Evolutionary conservation across 1,140 invertebrate species (phyloP), one percentile per base, ranked within the genome.

Genomic region (Oreohelix idahoensis): DNA sequence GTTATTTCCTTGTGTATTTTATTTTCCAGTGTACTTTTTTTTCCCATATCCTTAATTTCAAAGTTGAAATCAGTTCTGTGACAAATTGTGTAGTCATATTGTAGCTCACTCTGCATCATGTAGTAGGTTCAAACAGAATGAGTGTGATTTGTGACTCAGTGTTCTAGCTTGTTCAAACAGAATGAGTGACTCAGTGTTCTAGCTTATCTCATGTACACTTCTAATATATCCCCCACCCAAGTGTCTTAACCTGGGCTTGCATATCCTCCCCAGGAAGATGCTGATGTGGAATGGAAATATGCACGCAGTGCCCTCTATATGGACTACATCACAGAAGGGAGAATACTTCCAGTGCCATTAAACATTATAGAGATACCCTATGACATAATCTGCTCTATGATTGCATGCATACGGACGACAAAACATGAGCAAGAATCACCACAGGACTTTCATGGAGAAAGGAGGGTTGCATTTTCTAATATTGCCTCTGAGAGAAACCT

Each of bases 231-330:
- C n/a, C n/a, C n/a, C n/a, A n/a, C n/a, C n/a, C n/a, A n/a, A n/a
- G n/a, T n/a, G n/a, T 45, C 15, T 45, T 5, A 45, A 45, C 15
- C 42, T 45, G 5, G 20, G 4, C 53, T 58, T 4, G 5, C 26
- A 58, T 58, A 23, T 58, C 15, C n/a, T 39, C 89, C 91, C 35
- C 85, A 97, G 96, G 96, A 96, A 95, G 94, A 96, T 86, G 95
- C 96, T 17, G 97, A 98, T 88, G 95, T 95, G 0, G 97, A 98
- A 93, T 98, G 97, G 97, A 98, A 98, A 91, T 98, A 97, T 89
- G 96, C 97, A 5, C 93, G 97, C 23, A 96, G 96, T 79, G 95
- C 96, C 86, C 93, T 98, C 20, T 98, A 96, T 96, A 96, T 98
- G 94, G 96, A 96, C 85, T 98, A 97, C 90, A 97, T 98, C 87